Percentiles rank a stretch among this genome's conserved stretches.
Conservation (phyloP, 1,140 invertebrate species). For the Drosophila pruinosa region DNA sequence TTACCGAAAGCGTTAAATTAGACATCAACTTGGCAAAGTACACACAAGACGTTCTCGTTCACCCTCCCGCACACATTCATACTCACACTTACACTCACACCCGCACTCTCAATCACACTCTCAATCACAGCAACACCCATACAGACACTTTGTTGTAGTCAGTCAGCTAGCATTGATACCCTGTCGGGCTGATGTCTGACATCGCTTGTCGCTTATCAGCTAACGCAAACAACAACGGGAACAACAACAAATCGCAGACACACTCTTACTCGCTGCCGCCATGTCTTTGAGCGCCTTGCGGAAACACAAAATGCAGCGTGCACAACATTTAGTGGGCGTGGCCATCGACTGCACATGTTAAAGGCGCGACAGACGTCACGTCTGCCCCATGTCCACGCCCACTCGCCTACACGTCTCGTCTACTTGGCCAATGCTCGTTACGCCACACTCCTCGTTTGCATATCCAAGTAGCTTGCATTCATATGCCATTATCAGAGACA, state of each 20-base stretch:
- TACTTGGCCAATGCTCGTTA: conserved; percentile 2
- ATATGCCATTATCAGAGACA: conserved; percentile 73
- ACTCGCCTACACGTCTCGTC: not conserved
- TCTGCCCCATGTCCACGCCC: conserved; percentile 44
- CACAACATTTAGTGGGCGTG: conserved; percentile 66
- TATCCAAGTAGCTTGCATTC: conserved; percentile 72
- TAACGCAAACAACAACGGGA: conserved; percentile 15
- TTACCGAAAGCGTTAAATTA: conserved; percentile 78
- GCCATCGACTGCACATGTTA: conserved; percentile 30
- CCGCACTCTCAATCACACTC: conserved; percentile 7
- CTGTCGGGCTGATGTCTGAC: conserved; percentile 46
- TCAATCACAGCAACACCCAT: too few relatives aligned
- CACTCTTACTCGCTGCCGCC: conserved; percentile 27
- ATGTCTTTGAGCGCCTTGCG: conserved; percentile 68
- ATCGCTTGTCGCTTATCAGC: conserved; percentile 61
- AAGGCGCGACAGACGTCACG: conserved; percentile 51
- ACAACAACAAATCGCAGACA: not conserved
- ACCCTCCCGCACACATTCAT: conserved; percentile 17
- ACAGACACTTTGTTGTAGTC: not conserved
- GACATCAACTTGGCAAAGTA: conserved; percentile 74
- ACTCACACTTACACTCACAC: conserved; percentile 4
- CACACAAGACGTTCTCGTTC: conserved; percentile 19
- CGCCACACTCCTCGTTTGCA: conserved; percentile 57
- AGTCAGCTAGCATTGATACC: conserved; percentile 49
- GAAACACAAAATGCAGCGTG: conserved; percentile 60